Evolutionary conservation across 2,888 invertebrate species (phyloP).

Genomic region (Trichogramma dendrolimi): DNA sequence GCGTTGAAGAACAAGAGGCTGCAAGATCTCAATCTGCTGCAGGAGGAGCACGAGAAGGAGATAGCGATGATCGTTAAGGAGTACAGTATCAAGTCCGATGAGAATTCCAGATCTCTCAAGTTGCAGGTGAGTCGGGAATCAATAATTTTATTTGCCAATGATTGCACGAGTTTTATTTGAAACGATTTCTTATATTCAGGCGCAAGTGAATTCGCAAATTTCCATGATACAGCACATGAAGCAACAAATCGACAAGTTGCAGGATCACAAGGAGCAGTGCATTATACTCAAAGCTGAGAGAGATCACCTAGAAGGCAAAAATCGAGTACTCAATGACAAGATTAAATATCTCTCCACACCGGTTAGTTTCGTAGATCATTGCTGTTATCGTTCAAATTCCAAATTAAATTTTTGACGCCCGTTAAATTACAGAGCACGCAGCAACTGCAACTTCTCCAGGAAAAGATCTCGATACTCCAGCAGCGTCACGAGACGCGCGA

Average conservation of each 20-base stretch:
- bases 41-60: conserved; percentile 52
- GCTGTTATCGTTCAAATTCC: not conserved
- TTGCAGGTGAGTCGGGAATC: conserved; percentile 40
- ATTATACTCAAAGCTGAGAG: conserved; percentile 56
- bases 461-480: conserved; percentile 46
- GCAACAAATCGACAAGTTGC: conserved; percentile 57
- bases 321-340: conserved; percentile 47
- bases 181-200: conserved; percentile 34
- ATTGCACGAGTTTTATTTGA: not conserved
- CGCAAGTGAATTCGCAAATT: conserved; percentile 66
- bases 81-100: conserved; percentile 43
- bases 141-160: not conserved
- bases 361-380: conserved; percentile 31
- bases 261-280: conserved; percentile 62
- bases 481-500: conserved; percentile 49
- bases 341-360: conserved; percentile 47
- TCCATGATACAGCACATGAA: conserved; percentile 51
- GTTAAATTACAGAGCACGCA: conserved; percentile 40
- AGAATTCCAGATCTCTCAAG: conserved; percentile 48
- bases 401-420: not conserved
- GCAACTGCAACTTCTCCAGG: conserved; percentile 46
- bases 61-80: conserved; percentile 50
- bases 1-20: conserved; percentile 72
- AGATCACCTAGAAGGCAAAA: conserved; percentile 56
- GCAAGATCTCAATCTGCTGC: conserved; percentile 69